A percentile compares a stretch with the other conserved stretches of the same genome.
Evolutionary conservation across 2,888 invertebrate genomes (phyloP).

Genomic region (Phymatocera aterrima): DNA sequence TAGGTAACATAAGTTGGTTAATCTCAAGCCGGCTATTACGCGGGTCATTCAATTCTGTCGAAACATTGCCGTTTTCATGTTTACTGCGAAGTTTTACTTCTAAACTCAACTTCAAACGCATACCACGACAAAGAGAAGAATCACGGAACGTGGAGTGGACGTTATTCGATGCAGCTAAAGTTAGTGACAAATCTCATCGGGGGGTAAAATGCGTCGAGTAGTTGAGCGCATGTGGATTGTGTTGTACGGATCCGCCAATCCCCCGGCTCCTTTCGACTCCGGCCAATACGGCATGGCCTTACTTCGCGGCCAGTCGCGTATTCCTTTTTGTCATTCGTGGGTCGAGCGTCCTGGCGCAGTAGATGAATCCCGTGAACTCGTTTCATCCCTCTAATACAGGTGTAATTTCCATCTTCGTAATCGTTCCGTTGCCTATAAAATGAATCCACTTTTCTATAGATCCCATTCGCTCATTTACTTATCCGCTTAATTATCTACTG

Average conservation of each 20-base stretch:
- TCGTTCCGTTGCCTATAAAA: neutral
- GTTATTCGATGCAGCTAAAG: slow-evolving; percentile 31
- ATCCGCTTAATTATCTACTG: neutral
- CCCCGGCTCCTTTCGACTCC: slow-evolving; percentile 21
- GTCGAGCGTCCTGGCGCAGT: neutral
- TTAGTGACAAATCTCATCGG: slow-evolving; percentile 29
- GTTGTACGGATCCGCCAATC: slow-evolving; percentile 29
- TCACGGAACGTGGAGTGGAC: neutral
- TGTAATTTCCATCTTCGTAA: neutral
- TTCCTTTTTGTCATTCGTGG: neutral
- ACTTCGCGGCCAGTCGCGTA: slow-evolving; percentile 19
- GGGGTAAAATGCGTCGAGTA: slow-evolving; percentile 31
- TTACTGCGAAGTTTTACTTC: no score
- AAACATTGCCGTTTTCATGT: neutral
- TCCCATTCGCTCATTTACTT: neutral
- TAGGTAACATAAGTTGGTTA: neutral
- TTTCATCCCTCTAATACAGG: neutral
- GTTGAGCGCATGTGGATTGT: slow-evolving; percentile 1
- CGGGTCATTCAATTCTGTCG: neutral
- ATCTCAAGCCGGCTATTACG: neutral
- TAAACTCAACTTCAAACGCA: neutral
- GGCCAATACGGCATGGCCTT: slow-evolving; percentile 17
- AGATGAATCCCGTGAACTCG: neutral
- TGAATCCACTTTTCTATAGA: neutral
- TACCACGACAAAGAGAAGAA: slow-evolving; percentile 1